Evolutionary conservation across 1,140 invertebrate species (phyloP), one percentile per base, ranked within the genome.

Genomic region (Plutomurus gul): DNA sequence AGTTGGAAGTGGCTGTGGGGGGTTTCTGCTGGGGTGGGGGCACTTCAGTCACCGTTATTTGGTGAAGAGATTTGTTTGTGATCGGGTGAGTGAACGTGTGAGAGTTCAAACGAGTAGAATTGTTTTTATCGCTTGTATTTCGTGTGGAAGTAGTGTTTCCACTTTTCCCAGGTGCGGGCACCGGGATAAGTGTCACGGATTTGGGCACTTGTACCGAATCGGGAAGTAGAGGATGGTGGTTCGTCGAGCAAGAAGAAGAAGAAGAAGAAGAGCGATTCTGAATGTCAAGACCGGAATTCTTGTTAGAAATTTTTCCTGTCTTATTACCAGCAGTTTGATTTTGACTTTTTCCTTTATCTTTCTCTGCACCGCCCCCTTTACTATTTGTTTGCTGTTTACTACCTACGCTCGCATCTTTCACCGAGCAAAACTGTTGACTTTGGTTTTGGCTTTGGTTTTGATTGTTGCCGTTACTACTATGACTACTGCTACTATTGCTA

Each of bases 131-230:
- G n/a, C 25, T 72, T 2, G 25, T 20, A 27, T 13, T 37, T 71
- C 65, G 30, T 20, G 18, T 39, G 7, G 39, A 40, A 46, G 70
- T 40, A 72, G 39, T 72, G 22, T 72, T 72, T 13, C 33, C n/a
- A 22, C 1, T 72, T 25, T 72, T 72, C n/a, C n/a, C n/a, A n/a
- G 8, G 39, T 20, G 70, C 73, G 78, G 78, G 16, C n/a, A 84
- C 83, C 22, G 83, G 83, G 49, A 84, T 84, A 10, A 84, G 81
- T 4, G 83, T 84, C 0, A 84, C 83, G 8, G 83, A 84, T 72
- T 84, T 84, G 37, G 83, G 83, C 0, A 84, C 83, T 75, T 82
- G 81, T 5, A 84, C 78, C 8, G 83, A 84, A 22, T 84, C 83
- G 2, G 81, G 83, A 25, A 84, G 51, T 10, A 82, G 18, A 36